Evolutionary conservation across 2,113 vertebrate species (phyloP).

Genomic region (Apodemus speciosus): DNA sequence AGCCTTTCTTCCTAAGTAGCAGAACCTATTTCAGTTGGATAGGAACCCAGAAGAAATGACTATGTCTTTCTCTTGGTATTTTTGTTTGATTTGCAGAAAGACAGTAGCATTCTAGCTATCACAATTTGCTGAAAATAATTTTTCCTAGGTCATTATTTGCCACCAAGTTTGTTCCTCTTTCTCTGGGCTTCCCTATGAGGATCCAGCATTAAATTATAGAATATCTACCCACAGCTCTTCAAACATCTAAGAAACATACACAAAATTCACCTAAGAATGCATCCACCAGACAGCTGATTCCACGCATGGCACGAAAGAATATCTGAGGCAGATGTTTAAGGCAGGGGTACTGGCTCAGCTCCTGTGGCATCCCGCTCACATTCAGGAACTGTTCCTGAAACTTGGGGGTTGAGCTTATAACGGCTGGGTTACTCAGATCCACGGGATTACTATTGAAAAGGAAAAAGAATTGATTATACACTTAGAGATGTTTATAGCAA

Average conservation of each 20-base stretch:
- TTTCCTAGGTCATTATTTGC: slow-evolving; percentile 11
- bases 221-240: slow-evolving; percentile 38
- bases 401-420: slow-evolving; percentile 97
- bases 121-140: slow-evolving; percentile 20
- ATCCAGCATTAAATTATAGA: slow-evolving; percentile 39
- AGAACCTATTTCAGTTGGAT: slow-evolving; percentile 44
- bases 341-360: slow-evolving; percentile 95
- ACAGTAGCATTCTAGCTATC: slow-evolving; percentile 6
- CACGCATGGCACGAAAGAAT: slow-evolving; percentile 98
- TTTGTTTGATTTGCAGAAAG: slow-evolving; percentile 7
- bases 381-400: slow-evolving; percentile 98
- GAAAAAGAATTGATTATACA: slow-evolving; percentile 73
- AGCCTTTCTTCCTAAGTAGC: background rate
- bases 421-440: slow-evolving; percentile 96
- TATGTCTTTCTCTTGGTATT: slow-evolving; percentile 34
- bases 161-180: slow-evolving; percentile 48
- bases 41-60: slow-evolving; percentile 16
- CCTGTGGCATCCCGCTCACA: slow-evolving; percentile 94
- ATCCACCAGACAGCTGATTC: slow-evolving; percentile 96
- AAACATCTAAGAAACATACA: slow-evolving; percentile 63
- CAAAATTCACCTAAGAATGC: slow-evolving; percentile 94
- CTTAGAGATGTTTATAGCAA: slow-evolving; percentile 61
- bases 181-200: slow-evolving; percentile 32
- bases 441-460: slow-evolving; percentile 92
- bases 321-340: slow-evolving; percentile 98